Conservation (phyloP, 1,140 invertebrate genomes). For the Chymomyza costata region DNA sequence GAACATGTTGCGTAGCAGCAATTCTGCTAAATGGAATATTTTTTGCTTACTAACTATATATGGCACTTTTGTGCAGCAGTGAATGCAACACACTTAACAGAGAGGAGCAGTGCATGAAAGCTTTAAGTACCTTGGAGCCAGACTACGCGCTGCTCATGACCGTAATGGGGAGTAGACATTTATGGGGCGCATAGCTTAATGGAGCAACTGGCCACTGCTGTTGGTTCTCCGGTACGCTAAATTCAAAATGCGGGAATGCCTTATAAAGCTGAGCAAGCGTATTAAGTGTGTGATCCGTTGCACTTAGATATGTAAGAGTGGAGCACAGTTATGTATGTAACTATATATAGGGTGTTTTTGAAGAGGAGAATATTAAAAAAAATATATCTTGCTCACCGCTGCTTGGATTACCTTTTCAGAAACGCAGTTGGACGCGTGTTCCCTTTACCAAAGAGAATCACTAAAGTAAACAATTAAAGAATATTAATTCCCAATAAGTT, state of each 20-base stretch:
- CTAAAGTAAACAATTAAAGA: too few species aligned
- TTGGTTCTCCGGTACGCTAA: slow-evolving; percentile 41
- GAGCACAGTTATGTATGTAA: too few species aligned
- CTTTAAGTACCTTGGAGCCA: slow-evolving; percentile 42
- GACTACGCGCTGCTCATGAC: slow-evolving; percentile 8
- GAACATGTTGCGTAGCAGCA: neutral
- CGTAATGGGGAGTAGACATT: slow-evolving; percentile 12
- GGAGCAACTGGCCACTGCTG: slow-evolving; percentile 41
- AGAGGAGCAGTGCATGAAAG: slow-evolving; percentile 46
- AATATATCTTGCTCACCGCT: too few species aligned
- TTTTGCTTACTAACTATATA: slow-evolving; percentile 7
- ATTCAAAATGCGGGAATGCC: slow-evolving; percentile 40
- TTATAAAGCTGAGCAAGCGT: too few species aligned
- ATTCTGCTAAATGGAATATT: neutral
- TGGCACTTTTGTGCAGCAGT: slow-evolving; percentile 11
- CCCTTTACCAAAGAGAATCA: too few species aligned
- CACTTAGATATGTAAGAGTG: too few species aligned
- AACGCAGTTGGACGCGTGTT: too few species aligned
- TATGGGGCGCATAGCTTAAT: slow-evolving; percentile 42
- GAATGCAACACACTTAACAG: slow-evolving; percentile 46
- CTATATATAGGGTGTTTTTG: too few species aligned
- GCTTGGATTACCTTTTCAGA: too few species aligned
- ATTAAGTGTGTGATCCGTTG: too few species aligned
- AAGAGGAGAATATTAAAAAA: too few species aligned
- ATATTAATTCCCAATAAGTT: too few species aligned